A percentile compares a stretch with the other conserved stretches of the same genome.
These are phyloP conservation scores for Varroa destructor DNA, from an alignment of 1,140 invertebrate genomes.

Conservation along the genomic window DNA sequence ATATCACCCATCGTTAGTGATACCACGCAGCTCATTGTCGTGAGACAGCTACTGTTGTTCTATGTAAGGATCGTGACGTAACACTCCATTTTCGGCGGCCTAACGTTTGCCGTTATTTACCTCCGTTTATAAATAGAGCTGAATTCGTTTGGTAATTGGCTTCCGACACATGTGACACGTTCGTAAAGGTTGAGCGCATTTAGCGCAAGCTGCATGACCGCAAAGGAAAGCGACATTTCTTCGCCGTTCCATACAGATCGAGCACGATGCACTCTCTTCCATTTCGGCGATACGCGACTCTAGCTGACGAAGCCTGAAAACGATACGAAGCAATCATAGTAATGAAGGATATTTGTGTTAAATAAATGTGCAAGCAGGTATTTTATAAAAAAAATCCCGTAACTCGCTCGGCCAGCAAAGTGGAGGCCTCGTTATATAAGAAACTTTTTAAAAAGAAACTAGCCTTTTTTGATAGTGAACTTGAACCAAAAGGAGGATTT, in stretches of 20 bases:
- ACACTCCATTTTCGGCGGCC: too few relatives aligned
- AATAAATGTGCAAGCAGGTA: neutral
- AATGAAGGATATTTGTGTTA: slow-evolving; percentile 34
- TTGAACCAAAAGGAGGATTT: too few relatives aligned
- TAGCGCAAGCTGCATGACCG: slow-evolving; percentile 69
- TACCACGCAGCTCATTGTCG: too few relatives aligned
- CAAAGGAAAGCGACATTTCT: slow-evolving; percentile 72
- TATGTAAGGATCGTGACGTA: too few relatives aligned
- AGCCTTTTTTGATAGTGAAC: too few relatives aligned
- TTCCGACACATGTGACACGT: slow-evolving; percentile 85
- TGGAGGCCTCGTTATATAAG: too few relatives aligned
- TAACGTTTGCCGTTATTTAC: too few relatives aligned
- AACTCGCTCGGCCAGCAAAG: too few relatives aligned
- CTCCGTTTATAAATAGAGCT: slow-evolving; percentile 45
- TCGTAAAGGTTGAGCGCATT: slow-evolving; percentile 63
- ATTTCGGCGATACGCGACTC: slow-evolving; percentile 73
- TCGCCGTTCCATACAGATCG: slow-evolving; percentile 50
- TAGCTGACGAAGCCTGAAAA: slow-evolving; percentile 53
- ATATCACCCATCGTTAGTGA: too few relatives aligned
- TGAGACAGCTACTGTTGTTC: too few relatives aligned
- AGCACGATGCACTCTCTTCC: slow-evolving; percentile 65
- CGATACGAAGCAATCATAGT: slow-evolving; percentile 43
- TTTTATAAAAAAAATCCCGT: slow-evolving; percentile 12
- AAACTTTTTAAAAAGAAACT: too few relatives aligned
- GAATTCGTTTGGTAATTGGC: slow-evolving; percentile 73